Percentiles rank a stretch among this genome's conserved stretches.
These are phyloP conservation scores for Drosophila putrida DNA, from an alignment of 2,888 invertebrate genomes.

Conservation along the genomic window DNA sequence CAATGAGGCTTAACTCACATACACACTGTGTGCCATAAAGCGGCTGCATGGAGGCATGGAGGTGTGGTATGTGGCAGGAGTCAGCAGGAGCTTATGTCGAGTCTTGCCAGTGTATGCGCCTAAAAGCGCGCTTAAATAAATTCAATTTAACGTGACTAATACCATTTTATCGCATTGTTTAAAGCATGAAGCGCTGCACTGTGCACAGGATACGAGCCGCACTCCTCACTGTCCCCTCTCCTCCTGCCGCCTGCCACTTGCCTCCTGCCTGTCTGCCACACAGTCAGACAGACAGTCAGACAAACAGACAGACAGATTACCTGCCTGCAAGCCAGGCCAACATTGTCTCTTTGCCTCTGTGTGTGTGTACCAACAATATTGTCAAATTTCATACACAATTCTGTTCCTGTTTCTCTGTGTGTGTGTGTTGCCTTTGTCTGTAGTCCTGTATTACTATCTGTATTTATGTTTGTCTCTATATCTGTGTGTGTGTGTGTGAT, in stretches of 20 bases:
- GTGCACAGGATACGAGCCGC: slow-evolving; percentile 33
- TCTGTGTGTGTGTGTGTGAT: slow-evolving; percentile 17
- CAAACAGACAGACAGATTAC: slow-evolving; percentile 41
- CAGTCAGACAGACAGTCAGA: slow-evolving; percentile 14
- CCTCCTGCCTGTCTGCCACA: not conserved
- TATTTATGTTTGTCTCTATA: slow-evolving; percentile 22
- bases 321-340: slow-evolving; percentile 48
- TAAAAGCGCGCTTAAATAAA: slow-evolving; percentile 82
- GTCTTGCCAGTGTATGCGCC: slow-evolving; percentile 63
- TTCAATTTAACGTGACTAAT: slow-evolving; percentile 82
- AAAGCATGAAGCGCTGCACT: slow-evolving; percentile 74
- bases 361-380: slow-evolving; percentile 69
- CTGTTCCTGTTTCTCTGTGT: slow-evolving; percentile 17
- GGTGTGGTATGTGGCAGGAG: slow-evolving; percentile 1
- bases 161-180: slow-evolving; percentile 80
- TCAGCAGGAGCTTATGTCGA: slow-evolving; percentile 49
- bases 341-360: slow-evolving; percentile 31
- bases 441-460: slow-evolving; percentile 30
- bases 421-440: slow-evolving; percentile 36
- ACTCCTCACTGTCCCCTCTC: not conserved
- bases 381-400: slow-evolving; percentile 70
- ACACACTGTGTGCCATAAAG: slow-evolving; percentile 34
- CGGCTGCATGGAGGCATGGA: slow-evolving; percentile 23
- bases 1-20: slow-evolving; percentile 75
- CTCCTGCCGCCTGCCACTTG: slow-evolving; percentile 5